Conservation (phyloP, 2,888 invertebrate genomes). For the Flexamia atlantica region DNA sequence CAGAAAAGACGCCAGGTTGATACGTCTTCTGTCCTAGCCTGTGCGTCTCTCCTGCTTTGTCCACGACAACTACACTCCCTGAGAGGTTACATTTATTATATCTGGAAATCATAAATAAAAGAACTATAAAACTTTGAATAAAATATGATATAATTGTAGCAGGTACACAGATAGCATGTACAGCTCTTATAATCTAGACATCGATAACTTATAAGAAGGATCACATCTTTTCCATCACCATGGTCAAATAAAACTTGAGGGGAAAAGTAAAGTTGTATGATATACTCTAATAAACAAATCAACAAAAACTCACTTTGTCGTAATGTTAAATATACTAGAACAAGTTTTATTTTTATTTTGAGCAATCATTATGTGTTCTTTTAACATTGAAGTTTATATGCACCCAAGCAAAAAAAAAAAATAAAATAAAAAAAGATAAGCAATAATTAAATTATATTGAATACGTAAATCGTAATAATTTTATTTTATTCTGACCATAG, state of each 20-base stretch:
- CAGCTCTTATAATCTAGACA: constrained; percentile 24
- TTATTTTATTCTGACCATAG: constrained; percentile 8
- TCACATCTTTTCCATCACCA: constrained; percentile 16
- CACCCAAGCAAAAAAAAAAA: no score
- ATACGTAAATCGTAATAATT: no score
- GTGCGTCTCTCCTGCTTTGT: constrained; percentile 2
- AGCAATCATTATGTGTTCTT: no score
- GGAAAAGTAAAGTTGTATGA: no score
- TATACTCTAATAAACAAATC: no score
- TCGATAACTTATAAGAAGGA: constrained; percentile 8
- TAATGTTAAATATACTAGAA: no score
- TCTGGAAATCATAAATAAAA: constrained; percentile 53
- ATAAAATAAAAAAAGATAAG: no score
- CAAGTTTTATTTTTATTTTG: no score
- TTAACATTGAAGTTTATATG: no score
- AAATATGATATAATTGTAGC: constrained; percentile 43
- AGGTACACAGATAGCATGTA: constrained; percentile 53
- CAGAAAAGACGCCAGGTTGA: constrained; percentile 19
- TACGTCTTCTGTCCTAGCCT: not conserved
- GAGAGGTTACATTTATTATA: constrained; percentile 30
- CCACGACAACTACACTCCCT: constrained; percentile 10
- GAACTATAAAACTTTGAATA: constrained; percentile 12
- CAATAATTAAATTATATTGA: no score
- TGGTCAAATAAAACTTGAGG: constrained; percentile 27
- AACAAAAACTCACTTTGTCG: no score